Conservation (phyloP, 2,888 invertebrate species). For the Tipula lateralis region DNA sequence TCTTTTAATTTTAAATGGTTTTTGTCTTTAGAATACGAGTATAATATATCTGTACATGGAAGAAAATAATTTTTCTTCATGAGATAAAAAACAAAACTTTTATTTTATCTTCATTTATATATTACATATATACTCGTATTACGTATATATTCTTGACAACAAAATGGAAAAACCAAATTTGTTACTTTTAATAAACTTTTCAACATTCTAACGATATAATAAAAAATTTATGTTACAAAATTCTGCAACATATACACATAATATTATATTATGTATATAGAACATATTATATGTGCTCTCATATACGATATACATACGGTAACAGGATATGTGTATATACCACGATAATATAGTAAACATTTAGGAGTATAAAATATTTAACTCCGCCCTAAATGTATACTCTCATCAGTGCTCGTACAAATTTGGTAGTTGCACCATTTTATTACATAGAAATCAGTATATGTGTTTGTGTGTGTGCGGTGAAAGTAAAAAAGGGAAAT, state of each 20-base stretch:
- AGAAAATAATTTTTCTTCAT: neutral
- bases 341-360: neutral
- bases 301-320: neutral
- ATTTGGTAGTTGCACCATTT: slow-evolving; percentile 5
- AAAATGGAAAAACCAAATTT: slow-evolving; percentile 4
- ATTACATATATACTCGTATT: too few relatives aligned
- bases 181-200: slow-evolving; percentile 25
- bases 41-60: neutral
- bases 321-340: neutral
- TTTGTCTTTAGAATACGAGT: neutral
- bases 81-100: neutral
- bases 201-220: slow-evolving; percentile 28
- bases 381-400: neutral
- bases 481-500: slow-evolving; percentile 1
- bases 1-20: slow-evolving; percentile 24
- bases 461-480: neutral
- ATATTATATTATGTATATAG: neutral
- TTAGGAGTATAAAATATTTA: neutral
- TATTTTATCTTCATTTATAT: neutral
- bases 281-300: neutral
- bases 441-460: neutral
- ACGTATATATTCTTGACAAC: neutral
- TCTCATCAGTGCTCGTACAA: neutral
- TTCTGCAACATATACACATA: neutral
- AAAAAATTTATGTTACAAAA: slow-evolving; percentile 21